These are phyloP conservation scores for Eurytoma californica DNA, from an alignment of 2,888 invertebrate species.

Conservation along the genomic window DNA sequence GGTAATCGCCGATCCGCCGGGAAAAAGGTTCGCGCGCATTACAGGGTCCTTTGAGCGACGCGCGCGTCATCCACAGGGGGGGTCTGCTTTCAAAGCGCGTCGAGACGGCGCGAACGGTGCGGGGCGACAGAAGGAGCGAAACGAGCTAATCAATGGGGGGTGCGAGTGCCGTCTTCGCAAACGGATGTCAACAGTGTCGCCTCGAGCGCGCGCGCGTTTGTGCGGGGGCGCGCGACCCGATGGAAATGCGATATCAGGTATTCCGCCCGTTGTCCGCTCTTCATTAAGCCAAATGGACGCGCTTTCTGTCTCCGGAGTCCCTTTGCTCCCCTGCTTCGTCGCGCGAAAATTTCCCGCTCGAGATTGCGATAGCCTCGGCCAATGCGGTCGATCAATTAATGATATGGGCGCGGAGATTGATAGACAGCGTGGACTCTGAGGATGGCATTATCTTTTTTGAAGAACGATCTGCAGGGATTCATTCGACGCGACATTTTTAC, in stretches of 20 bases:
- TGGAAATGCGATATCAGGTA: conserved; percentile 9
- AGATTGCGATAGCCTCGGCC: no score
- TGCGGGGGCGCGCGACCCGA: background rate
- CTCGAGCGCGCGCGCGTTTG: background rate
- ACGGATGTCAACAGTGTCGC: conserved; percentile 31
- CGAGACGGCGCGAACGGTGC: background rate
- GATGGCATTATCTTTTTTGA: no score
- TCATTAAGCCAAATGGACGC: conserved; percentile 20
- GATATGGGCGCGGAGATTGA: no score
- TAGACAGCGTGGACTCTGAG: no score
- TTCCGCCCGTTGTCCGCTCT: conserved; percentile 5
- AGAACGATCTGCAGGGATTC: no score
- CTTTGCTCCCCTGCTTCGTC: background rate
- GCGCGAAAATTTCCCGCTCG: no score
- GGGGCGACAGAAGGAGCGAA: background rate
- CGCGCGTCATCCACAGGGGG: no score
- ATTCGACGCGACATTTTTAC: no score
- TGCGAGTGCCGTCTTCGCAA: conserved; percentile 25
- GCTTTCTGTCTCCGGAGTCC: background rate
- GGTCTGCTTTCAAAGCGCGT: conserved; percentile 45
- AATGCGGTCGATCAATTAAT: no score
- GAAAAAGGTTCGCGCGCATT: background rate
- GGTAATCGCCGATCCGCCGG: no score
- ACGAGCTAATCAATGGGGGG: conserved; percentile 28
- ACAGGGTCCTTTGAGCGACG: no score